phyloP scores from a whole-genome alignment of 1,140 invertebrate genomes.

The Pachypsylla venusta region DNA sequence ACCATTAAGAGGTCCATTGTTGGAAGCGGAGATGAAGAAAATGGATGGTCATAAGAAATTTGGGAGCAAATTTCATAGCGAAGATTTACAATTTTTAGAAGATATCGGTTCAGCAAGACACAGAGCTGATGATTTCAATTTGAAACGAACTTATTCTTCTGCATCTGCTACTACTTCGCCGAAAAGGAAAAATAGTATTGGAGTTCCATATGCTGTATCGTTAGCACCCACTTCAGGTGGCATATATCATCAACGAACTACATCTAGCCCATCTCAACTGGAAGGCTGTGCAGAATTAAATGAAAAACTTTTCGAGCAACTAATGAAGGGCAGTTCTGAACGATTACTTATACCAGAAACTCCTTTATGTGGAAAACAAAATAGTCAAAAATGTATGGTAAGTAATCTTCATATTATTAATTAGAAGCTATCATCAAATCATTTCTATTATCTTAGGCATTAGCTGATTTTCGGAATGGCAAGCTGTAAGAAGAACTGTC shows the following conservation, averaged over 20 bases:
- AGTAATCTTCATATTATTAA: no score
- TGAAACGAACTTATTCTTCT: conserved; percentile 25
- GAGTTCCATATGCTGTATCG: conserved; percentile 25
- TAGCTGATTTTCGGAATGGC: no score
- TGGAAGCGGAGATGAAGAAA: conserved; percentile 67
- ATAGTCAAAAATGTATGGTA: neutral
- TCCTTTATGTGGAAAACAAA: neutral
- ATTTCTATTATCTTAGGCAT: no score
- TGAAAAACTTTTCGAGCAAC: conserved; percentile 50
- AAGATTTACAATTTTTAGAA: conserved; percentile 38
- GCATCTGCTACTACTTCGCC: conserved; percentile 22
- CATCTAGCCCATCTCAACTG: conserved; percentile 61
- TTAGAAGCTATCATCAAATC: no score
- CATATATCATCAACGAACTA: conserved; percentile 52
- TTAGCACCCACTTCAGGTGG: conserved; percentile 22
- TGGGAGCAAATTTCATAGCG: conserved; percentile 30
- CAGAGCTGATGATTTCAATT: conserved; percentile 34
- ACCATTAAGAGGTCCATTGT: conserved; percentile 58
- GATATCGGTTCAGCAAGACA: conserved; percentile 29
- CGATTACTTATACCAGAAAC: conserved; percentile 28
- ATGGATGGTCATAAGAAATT: conserved; percentile 31
- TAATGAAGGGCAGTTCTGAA: conserved; percentile 58
- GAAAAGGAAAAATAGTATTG: conserved; percentile 37
- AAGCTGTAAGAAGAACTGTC: no score
- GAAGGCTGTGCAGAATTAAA: conserved; percentile 43